Evolutionary conservation across 1,140 invertebrate species (phyloP).

Genomic region (Bombyx mori): DNA sequence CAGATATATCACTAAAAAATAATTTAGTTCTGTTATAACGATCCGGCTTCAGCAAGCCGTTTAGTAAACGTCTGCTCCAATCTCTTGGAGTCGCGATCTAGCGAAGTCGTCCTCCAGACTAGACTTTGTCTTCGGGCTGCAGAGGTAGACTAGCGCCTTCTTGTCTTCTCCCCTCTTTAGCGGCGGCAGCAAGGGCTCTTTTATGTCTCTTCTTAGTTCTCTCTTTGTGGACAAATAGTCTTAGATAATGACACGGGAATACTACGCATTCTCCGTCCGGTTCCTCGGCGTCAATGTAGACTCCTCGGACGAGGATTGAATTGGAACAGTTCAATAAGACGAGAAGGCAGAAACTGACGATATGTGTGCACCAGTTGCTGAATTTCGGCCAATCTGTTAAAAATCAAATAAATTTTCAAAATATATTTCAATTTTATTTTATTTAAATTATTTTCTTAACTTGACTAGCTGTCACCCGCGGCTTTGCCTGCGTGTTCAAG

Average conservation of each 20-base stretch:
- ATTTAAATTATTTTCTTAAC: too few species aligned
- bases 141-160: conserved; percentile 52
- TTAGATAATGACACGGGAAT: conserved; percentile 85
- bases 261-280: conserved; percentile 83
- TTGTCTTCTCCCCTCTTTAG: conserved; percentile 28
- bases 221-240: conserved; percentile 81
- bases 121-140: conserved; percentile 57
- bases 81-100: background rate
- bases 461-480: too few species aligned
- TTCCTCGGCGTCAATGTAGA: conserved; percentile 88
- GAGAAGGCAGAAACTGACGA: conserved; percentile 80
- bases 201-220: conserved; percentile 72
- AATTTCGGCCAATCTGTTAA: conserved; percentile 75
- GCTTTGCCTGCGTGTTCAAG: too few species aligned
- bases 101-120: conserved; percentile 6
- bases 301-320: conserved; percentile 85
- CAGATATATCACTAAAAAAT: too few species aligned
- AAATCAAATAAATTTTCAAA: background rate
- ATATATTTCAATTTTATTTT: too few species aligned
- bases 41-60: too few species aligned
- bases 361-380: conserved; percentile 84
- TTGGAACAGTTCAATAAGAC: conserved; percentile 88
- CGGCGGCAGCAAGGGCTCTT: conserved; percentile 39
- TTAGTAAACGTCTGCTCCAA: too few species aligned
- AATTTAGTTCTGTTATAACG: too few species aligned